Evolutionary conservation across 30 jellyfish, hydroid and myxozoan genomes (phyloP).

Genomic region (Clytia hemisphaerica): DNA sequence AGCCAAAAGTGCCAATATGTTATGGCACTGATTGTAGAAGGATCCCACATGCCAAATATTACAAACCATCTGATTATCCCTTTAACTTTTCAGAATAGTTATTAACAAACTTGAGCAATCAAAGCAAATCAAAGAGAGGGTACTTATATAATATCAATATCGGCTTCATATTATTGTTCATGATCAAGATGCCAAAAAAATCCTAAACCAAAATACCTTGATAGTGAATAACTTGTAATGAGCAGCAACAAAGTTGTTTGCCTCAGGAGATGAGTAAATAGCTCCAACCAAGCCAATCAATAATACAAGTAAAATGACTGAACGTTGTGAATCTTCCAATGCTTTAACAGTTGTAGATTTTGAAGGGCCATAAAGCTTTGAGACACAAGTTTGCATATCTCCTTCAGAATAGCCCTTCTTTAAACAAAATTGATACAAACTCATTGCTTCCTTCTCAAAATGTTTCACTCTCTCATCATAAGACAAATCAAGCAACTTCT

Average conservation of each 20-base stretch:
- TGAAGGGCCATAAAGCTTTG: constrained; percentile 6
- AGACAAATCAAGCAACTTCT: neutral
- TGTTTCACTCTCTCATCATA: constrained; percentile 8
- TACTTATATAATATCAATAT: neutral
- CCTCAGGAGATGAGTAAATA: neutral
- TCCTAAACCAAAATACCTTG: neutral
- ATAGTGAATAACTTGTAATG: constrained; percentile 2
- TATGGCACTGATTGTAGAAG: no score
- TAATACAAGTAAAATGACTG: neutral
- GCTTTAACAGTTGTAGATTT: neutral
- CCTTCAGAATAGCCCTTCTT: neutral
- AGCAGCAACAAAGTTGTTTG: neutral
- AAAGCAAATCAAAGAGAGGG: neutral
- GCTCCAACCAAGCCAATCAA: neutral
- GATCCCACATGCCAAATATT: no score
- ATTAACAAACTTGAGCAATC: no score
- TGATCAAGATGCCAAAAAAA: neutral
- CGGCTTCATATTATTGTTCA: neutral
- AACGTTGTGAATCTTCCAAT: neutral
- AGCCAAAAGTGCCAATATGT: no score
- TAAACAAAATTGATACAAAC: constrained; percentile 1
- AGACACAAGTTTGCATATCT: constrained; percentile 12
- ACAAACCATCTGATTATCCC: neutral
- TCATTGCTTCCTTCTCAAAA: constrained; percentile 5
- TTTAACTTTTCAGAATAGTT: neutral